Evolutionary conservation across 1,140 invertebrate species (phyloP), one percentile per base, ranked within the genome.

Genomic region (Anoplolepis gracilipes): DNA sequence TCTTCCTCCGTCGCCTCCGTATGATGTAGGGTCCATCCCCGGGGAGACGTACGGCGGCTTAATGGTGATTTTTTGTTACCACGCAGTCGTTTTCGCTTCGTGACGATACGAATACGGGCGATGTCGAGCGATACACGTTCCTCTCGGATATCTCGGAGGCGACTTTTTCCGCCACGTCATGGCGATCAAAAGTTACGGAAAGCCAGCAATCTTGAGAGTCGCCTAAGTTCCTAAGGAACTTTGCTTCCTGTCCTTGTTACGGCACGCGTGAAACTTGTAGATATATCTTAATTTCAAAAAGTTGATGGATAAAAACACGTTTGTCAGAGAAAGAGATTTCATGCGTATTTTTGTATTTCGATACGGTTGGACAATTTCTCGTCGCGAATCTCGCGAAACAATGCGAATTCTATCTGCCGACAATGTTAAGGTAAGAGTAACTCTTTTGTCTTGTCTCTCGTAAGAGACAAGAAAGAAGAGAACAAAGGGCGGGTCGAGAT

Each of bases 61-160:
- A 93, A 94, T 93, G 93, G 94, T 92, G 92, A 94, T 92, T 94
- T 94, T 94, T 94, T 91, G 91, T 91, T 88, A 90, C 87, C 73
- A 87, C 89, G 88, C 88, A 87, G 88, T 84, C 91, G 87, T 93
- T 93, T 89, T 92, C 90, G 89, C 92, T 88, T 92, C 87, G 87
- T 88, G 78, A 42, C 61, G 69, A 61, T 61, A 82, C 19, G n/a
- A 65, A 36, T 73, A 57, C 61, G 64, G 36, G 57, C 53, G 57
- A 53, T 53, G 76, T 78, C 55, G 19, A 87, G 85, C 88, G 88
- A 87, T 87, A 87, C 77, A 85, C 49, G 33, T 42, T 7, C n/a
- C 11, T 53, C 59, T n/a, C 55, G 53, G 64, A 86, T 57, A 65
- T n/a, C n/a, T n/a, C 33, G 28, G 16, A 11, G 55, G 28, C 30